Percentiles rank a stretch among this genome's conserved stretches.
phyloP scores from a whole-genome alignment of 2,113 vertebrate species.

The Elaphurus davidianus region DNA sequence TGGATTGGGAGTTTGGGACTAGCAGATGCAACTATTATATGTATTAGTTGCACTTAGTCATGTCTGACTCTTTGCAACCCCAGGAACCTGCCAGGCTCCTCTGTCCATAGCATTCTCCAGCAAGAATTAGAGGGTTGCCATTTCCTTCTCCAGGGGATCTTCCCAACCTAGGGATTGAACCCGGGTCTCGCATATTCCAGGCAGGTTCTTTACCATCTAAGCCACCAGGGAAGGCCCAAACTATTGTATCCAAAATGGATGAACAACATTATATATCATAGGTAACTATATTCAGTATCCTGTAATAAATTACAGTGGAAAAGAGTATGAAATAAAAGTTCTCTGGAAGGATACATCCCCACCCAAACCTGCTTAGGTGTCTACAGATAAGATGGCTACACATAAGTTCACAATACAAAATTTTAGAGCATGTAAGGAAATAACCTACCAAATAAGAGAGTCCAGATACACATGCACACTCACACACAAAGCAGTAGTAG shows the following conservation, averaged over 20 bases:
- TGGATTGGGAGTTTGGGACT: background rate
- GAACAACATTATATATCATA: background rate
- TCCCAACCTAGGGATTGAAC: background rate
- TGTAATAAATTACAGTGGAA: background rate
- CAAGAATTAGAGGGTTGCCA: background rate
- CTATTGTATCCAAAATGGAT: background rate
- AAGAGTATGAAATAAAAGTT: background rate
- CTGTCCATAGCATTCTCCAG: background rate
- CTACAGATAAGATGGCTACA: background rate
- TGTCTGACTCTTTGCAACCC: background rate
- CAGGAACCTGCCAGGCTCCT: background rate
- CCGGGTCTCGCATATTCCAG: fast-evolving
- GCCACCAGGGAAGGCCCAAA: background rate
- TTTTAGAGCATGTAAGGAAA: background rate
- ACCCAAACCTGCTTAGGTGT: background rate
- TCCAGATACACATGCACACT: background rate
- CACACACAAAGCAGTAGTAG: background rate
- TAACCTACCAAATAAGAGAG: background rate
- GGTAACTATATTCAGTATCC: background rate
- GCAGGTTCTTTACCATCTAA: background rate
- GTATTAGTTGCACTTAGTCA: background rate
- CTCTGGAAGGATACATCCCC: background rate
- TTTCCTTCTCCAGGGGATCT: background rate
- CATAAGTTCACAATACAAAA: background rate
- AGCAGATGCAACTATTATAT: background rate